Percentiles rank a stretch among this genome's conserved stretches.
phyloP scores from a whole-genome alignment of 2,113 vertebrate genomes.

The Pelecanoides urinatrix region DNA sequence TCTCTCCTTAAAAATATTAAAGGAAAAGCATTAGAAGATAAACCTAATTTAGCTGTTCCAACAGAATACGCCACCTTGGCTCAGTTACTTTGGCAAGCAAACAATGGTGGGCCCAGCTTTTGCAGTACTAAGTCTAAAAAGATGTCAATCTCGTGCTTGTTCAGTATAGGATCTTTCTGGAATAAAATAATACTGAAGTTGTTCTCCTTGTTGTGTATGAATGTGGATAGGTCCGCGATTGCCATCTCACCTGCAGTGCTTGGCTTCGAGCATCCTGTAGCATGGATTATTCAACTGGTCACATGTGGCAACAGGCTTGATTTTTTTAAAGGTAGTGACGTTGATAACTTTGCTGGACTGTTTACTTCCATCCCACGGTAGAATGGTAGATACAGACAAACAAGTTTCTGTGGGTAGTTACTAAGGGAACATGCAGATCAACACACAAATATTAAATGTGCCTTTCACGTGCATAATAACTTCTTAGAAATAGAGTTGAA shows the following conservation, averaged over 20 bases:
- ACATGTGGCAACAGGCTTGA: neutral
- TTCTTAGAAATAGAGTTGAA: neutral
- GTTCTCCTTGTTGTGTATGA: neutral
- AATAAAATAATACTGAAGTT: neutral
- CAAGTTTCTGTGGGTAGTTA: neutral
- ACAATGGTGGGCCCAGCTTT: neutral
- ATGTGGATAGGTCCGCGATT: neutral
- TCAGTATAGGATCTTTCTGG: neutral
- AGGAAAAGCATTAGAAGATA: neutral
- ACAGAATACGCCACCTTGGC: neutral
- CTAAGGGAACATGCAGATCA: neutral
- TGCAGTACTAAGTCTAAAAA: neutral
- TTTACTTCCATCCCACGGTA: neutral
- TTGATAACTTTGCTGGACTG: neutral
- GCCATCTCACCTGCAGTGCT: neutral
- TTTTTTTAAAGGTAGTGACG: fast-evolving
- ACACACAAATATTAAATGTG: neutral
- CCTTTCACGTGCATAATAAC: neutral
- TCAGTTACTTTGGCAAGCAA: neutral
- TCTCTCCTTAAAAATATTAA: neutral
- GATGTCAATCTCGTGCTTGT: neutral
- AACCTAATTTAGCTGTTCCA: neutral
- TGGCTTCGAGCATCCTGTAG: neutral
- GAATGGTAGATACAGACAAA: neutral
- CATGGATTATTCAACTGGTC: neutral